phyloP scores from a whole-genome alignment of 2,797 vertebrate genomes.

The Sciaenops ocellatus region DNA sequence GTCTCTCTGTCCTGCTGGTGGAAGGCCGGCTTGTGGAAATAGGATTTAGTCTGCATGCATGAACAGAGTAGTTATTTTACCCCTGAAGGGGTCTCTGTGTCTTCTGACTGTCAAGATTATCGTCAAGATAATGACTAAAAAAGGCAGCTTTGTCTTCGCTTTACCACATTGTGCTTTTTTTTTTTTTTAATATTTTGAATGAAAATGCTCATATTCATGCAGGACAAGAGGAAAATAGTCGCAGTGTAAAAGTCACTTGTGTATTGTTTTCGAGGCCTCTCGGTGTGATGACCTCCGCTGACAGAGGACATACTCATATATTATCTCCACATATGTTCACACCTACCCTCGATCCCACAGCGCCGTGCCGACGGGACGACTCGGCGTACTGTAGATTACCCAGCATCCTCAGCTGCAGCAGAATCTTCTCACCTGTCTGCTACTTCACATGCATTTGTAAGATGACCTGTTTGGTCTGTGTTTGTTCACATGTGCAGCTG shows the following conservation, averaged over 20 bases:
- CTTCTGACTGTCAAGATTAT: slow-evolving; percentile 2
- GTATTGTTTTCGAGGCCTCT: background rate
- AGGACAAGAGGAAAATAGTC: background rate
- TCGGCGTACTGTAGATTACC: slow-evolving; percentile 24
- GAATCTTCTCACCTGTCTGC: slow-evolving; percentile 52
- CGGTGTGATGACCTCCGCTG: slow-evolving; percentile 23
- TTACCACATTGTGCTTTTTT: background rate
- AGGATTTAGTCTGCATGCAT: slow-evolving; percentile 19
- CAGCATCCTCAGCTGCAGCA: slow-evolving; percentile 10
- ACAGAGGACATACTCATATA: slow-evolving; percentile 49
- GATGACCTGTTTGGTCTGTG: slow-evolving; percentile 34
- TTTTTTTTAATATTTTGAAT: background rate
- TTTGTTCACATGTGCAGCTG: slow-evolving; percentile 54
- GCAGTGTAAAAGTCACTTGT: background rate
- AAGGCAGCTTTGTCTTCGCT: background rate
- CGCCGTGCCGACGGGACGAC: slow-evolving; percentile 15
- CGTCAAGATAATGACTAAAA: background rate
- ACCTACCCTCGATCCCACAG: slow-evolving; percentile 12
- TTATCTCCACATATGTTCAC: slow-evolving; percentile 65
- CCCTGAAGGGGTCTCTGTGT: background rate
- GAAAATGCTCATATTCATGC: background rate
- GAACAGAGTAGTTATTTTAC: background rate
- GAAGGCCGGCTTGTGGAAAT: slow-evolving; percentile 10
- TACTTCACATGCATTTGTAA: slow-evolving; percentile 56
- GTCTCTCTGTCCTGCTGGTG: background rate